Percentiles rank a stretch among this genome's conserved stretches.
These are phyloP conservation scores for Archips xylosteana DNA, from an alignment of 2,888 invertebrate genomes.

Conservation along the genomic window DNA sequence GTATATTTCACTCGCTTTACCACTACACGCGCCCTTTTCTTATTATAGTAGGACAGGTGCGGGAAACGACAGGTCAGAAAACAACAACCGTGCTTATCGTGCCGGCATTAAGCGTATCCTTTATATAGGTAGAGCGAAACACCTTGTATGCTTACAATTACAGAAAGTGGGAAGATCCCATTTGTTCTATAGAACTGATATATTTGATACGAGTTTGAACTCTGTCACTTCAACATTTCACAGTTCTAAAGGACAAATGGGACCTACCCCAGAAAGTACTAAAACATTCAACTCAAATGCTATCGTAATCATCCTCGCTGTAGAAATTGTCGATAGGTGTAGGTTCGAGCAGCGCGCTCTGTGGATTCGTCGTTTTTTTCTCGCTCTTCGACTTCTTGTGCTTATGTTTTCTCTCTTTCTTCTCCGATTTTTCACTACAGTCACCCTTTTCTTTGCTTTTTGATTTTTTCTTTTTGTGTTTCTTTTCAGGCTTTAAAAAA, in stretches of 20 bases:
- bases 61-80: background rate
- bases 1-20: too few relatives aligned
- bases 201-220: too few relatives aligned
- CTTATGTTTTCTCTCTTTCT: conserved; percentile 85
- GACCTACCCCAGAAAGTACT: background rate
- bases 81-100: background rate
- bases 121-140: background rate
- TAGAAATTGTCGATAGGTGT: conserved; percentile 56
- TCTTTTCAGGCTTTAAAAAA: conserved; percentile 72
- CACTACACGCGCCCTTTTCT: too few relatives aligned
- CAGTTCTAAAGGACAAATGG: too few relatives aligned
- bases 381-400: conserved; percentile 81
- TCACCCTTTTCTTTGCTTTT: conserved; percentile 83
- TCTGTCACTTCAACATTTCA: too few relatives aligned
- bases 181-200: too few relatives aligned
- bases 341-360: conserved; percentile 76
- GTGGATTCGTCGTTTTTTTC: conserved; percentile 77
- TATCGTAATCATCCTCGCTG: conserved; percentile 73
- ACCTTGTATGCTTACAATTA: background rate
- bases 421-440: conserved; percentile 78
- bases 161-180: background rate
- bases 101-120: background rate
- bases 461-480: conserved; percentile 84
- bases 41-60: background rate
- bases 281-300: conserved; percentile 58